These are phyloP conservation scores for Ctenodactylus gundi DNA, from an alignment of 2,113 vertebrate genomes.

Conservation along the genomic window DNA sequence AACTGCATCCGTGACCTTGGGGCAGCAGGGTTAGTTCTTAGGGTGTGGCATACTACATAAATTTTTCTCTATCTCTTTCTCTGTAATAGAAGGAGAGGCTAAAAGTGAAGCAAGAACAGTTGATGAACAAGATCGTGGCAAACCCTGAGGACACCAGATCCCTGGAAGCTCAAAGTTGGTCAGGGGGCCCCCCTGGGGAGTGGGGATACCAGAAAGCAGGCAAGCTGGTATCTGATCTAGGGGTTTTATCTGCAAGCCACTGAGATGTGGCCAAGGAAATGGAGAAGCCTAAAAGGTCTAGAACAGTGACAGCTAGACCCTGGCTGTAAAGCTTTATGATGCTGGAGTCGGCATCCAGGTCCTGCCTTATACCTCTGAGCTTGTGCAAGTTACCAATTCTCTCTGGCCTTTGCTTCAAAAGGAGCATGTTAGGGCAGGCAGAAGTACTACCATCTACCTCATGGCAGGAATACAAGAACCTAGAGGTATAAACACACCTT, in stretches of 20 bases:
- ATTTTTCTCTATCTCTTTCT: slow-evolving; percentile 40
- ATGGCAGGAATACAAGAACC: background rate
- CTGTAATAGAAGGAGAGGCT: slow-evolving; percentile 90
- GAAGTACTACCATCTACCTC: background rate
- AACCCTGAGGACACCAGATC: slow-evolving; percentile 88
- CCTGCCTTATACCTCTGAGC: background rate
- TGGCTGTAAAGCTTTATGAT: background rate
- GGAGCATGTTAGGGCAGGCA: background rate
- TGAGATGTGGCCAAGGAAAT: slow-evolving; percentile 1
- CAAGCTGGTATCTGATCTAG: background rate
- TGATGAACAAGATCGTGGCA: slow-evolving; percentile 90
- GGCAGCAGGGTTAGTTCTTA: background rate
- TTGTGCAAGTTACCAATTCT: background rate
- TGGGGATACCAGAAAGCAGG: background rate
- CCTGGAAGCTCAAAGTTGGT: slow-evolving; percentile 90
- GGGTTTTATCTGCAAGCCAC: background rate
- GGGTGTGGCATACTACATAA: background rate
- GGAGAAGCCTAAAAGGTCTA: background rate
- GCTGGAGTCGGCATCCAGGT: background rate
- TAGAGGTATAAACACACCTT: background rate
- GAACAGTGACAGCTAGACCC: background rate
- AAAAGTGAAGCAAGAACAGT: slow-evolving; percentile 88
- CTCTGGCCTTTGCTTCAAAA: background rate
- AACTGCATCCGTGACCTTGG: background rate
- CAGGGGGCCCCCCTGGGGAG: slow-evolving; percentile 20